A percentile compares a stretch with the other conserved stretches of the same genome.
Conservation (phyloP, 2,888 invertebrate genomes). For the Branchinecta sandiegonensis region DNA sequence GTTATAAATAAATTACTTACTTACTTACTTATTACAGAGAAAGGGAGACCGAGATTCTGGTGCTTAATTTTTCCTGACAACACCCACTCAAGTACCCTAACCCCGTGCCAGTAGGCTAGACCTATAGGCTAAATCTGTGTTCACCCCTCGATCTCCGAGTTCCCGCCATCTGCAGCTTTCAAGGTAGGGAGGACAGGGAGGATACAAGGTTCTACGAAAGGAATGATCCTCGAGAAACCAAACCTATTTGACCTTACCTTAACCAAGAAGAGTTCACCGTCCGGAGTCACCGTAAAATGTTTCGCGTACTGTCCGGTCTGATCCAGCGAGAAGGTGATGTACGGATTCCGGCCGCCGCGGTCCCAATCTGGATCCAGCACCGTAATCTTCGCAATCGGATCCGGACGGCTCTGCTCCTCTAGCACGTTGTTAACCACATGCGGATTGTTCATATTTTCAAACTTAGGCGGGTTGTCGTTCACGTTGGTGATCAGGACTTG, state of each 20-base stretch:
- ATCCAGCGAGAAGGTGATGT: slow-evolving; percentile 58
- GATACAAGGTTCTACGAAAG: no score
- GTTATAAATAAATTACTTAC: no score
- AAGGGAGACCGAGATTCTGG: no score
- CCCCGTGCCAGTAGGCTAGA: no score
- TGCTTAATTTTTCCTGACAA: no score
- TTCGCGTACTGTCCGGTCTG: slow-evolving; percentile 51
- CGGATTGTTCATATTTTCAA: slow-evolving; percentile 46
- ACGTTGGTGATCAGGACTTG: slow-evolving; percentile 72
- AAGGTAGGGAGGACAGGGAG: no score
- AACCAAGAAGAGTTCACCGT: slow-evolving; percentile 36
- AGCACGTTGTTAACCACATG: slow-evolving; percentile 39
- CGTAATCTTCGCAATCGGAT: slow-evolving; percentile 52
- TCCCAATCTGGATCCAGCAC: slow-evolving; percentile 60
- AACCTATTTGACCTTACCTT: slow-evolving; percentile 7
- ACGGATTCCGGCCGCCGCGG: slow-evolving; percentile 51
- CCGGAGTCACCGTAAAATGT: slow-evolving; percentile 52
- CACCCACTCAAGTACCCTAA: no score
- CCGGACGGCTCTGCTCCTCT: slow-evolving; percentile 54
- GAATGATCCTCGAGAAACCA: neutral
- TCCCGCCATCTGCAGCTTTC: no score
- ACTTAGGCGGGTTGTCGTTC: slow-evolving; percentile 82
- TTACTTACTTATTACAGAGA: no score
- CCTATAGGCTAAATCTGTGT: no score
- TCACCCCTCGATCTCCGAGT: no score